Percentiles rank a stretch among this genome's conserved stretches.
Conservation (phyloP, 2,888 invertebrate species). For the Leucophora obtusa region DNA sequence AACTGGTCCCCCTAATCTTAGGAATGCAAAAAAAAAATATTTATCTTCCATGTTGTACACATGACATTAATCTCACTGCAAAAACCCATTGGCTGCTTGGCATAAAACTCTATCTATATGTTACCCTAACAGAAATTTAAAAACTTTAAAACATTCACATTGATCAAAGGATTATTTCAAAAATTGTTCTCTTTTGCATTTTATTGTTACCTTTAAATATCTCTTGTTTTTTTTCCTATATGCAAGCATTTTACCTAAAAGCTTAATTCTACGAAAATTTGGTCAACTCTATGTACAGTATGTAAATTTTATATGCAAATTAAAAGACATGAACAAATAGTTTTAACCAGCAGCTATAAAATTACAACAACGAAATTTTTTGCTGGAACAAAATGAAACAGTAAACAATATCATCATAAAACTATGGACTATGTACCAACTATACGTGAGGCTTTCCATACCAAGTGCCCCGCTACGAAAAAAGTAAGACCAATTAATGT, state of each 20-base stretch:
- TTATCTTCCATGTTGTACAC: too few species aligned
- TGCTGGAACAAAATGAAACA: slow-evolving; percentile 22
- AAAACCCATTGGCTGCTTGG: too few species aligned
- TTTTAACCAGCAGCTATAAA: slow-evolving; percentile 22
- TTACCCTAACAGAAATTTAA: too few species aligned
- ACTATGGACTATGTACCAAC: too few species aligned
- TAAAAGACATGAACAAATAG: slow-evolving; percentile 22
- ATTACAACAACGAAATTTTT: background rate
- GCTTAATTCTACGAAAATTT: slow-evolving; percentile 35
- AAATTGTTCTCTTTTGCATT: slow-evolving; percentile 15
- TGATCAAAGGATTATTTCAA: slow-evolving; percentile 39
- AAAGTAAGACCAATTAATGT: too few species aligned
- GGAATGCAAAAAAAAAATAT: too few species aligned
- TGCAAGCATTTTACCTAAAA: slow-evolving; percentile 1
- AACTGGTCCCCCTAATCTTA: too few species aligned
- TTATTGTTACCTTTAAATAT: slow-evolving; percentile 9
- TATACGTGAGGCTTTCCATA: too few species aligned
- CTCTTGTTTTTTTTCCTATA: background rate
- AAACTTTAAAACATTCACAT: slow-evolving; percentile 21
- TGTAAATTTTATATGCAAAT: slow-evolving; percentile 44
- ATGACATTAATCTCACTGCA: too few species aligned
- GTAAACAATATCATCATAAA: slow-evolving; percentile 16
- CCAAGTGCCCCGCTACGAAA: too few species aligned
- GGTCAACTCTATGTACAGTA: slow-evolving; percentile 26
- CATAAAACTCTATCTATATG: too few species aligned